Conservation (phyloP, 2,888 invertebrate genomes). For the Rotaria macrura region DNA sequence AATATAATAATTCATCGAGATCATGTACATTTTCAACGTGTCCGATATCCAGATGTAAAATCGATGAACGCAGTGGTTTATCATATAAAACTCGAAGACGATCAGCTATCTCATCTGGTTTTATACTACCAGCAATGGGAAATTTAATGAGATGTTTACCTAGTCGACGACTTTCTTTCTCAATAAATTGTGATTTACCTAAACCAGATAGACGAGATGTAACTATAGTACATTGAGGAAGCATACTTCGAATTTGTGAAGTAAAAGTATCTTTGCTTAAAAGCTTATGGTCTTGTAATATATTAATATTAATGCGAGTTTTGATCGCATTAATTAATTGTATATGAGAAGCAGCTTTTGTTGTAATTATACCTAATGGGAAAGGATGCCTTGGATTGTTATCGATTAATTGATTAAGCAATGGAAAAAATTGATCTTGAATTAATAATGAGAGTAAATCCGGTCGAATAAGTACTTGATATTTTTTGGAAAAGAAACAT, state of each 20-base stretch:
- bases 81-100: background rate
- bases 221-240: background rate
- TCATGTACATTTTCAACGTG: background rate
- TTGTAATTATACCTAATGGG: background rate
- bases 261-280: background rate
- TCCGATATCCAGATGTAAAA: background rate
- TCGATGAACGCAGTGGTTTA: background rate
- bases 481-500: background rate
- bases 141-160: background rate
- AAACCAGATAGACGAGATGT: background rate
- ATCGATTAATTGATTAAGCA: background rate
- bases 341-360: background rate
- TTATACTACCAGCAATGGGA: background rate
- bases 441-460: background rate
- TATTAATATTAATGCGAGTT: background rate
- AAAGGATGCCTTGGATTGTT: background rate
- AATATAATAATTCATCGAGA: background rate
- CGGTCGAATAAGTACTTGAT: background rate
- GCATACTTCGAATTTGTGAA: background rate
- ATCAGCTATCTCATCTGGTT: background rate
- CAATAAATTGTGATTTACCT: background rate
- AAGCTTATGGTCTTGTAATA: background rate
- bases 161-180: background rate
- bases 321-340: background rate
- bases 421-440: background rate